Base-by-base conservation (phyloP, 2,888 invertebrate genomes). In the Schizaphis graminum region DNA sequence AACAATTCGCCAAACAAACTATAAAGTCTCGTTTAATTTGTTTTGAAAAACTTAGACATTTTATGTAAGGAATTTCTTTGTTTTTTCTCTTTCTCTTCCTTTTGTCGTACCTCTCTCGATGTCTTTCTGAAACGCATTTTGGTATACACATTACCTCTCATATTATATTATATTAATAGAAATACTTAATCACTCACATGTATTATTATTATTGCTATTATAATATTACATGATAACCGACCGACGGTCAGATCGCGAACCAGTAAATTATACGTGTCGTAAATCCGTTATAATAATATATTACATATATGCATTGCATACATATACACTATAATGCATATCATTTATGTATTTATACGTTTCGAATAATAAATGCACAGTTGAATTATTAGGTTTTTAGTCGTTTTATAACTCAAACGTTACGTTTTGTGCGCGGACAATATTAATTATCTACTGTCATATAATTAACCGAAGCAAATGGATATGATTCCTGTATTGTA, bases 41-140 rank as follows among this genome's bases (percentile, higher is more conserved):
- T 47, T 86, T 86, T 47, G 47, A 86, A 86, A 86, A 86, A 86
- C 86, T 86, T 86, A 13, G 47, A 86, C 16, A 44, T 47, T 86
- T 86, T n/a, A 5, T 44, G 86, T 28, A 47, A 44, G 47, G 47
- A 86, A 86, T 86, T 86, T 86, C 86, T 26, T 28, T 57, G 57
- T 41, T 77, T 77, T 77, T 77, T 77, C 77, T 77, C 21, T 77
- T 35, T 77, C 87, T n/a, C 44, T 44, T 11, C 4, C 44, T 44
- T 21, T 77, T 35, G 5, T 57, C 41, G 77, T 21, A 53, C n/a
- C 35, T 67, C 7, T 35, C 35, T 35, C 44, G n/a, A 26, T 28
- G 13, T 85, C 11, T 85, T 77, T 77, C 21, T 8, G 77, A 35
- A 35, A 77, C 21, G 8, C 21, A 35, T 21, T 77, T 77, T 28